These are phyloP conservation scores for Hemicordylus capensis DNA, from an alignment of 2,113 vertebrate species.

Conservation along the genomic window DNA sequence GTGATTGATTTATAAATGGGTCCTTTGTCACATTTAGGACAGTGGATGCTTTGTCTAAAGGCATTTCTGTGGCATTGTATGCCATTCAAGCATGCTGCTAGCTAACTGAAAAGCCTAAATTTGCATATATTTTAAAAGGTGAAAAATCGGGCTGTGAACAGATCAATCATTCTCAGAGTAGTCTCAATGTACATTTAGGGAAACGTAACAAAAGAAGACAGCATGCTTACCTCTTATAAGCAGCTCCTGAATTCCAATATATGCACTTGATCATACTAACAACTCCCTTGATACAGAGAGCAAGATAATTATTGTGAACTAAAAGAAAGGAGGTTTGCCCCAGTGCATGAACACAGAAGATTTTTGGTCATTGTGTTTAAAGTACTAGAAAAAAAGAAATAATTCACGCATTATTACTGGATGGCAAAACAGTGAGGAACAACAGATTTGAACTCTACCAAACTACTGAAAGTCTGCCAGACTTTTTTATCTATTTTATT, in stretches of 20 bases:
- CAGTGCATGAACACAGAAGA: background rate
- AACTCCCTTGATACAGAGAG: background rate
- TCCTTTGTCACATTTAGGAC: conserved; percentile 13
- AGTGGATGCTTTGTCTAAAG: conserved; percentile 21
- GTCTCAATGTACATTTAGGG: background rate
- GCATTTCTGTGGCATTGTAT: background rate
- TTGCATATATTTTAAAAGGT: conserved; percentile 23
- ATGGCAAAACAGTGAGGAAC: background rate
- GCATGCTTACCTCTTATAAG: background rate
- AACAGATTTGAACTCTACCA: background rate
- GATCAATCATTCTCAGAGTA: conserved; percentile 9
- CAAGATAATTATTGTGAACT: background rate
- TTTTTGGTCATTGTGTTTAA: background rate
- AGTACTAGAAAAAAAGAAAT: background rate
- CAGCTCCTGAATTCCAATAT: background rate
- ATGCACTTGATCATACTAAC: background rate
- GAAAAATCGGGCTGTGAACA: background rate
- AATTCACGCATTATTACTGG: background rate
- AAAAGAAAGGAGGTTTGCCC: background rate
- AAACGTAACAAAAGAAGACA: conserved; percentile 14
- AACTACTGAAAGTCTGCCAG: background rate
- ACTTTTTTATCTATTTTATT: background rate
- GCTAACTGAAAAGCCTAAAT: conserved; percentile 2
- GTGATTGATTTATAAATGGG: conserved; percentile 24
- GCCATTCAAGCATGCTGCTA: conserved; percentile 12